These are phyloP conservation scores for Lerema accius DNA, from an alignment of 1,140 invertebrate species.

Conservation along the genomic window DNA sequence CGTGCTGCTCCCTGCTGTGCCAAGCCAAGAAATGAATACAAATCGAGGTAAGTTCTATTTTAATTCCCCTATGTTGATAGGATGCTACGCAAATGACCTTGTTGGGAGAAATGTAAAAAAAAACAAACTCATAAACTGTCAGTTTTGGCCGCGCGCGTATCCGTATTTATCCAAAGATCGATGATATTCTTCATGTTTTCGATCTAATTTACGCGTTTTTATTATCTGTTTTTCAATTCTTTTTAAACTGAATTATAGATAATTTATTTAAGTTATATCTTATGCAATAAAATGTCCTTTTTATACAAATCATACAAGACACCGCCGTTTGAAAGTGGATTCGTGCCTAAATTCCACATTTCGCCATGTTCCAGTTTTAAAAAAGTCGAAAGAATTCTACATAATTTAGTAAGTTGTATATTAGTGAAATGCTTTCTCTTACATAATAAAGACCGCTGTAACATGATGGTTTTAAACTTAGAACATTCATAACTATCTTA, in stretches of 20 bases:
- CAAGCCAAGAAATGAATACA: slow-evolving; percentile 60
- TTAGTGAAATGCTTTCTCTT: not conserved
- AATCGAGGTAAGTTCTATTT: slow-evolving; percentile 76
- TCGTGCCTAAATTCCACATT: slow-evolving; percentile 54
- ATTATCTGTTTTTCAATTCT: not conserved
- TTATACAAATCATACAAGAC: slow-evolving; percentile 70
- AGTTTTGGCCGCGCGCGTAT: slow-evolving; percentile 46
- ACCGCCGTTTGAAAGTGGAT: slow-evolving; percentile 62
- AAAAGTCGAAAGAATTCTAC: slow-evolving; percentile 49
- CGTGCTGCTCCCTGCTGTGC: slow-evolving; percentile 71
- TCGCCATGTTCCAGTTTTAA: slow-evolving; percentile 43
- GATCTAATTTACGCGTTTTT: not conserved
- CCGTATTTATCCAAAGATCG: slow-evolving; percentile 32
- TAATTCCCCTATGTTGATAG: slow-evolving; percentile 50
- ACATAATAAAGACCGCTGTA: not conserved
- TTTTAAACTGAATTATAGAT: not conserved
- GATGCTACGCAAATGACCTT: slow-evolving; percentile 53
- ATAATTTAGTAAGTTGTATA: slow-evolving; percentile 41
- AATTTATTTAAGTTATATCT: not conserved
- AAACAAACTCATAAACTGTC: slow-evolving; percentile 49
- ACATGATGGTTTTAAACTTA: too few relatives aligned
- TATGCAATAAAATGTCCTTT: slow-evolving; percentile 52
- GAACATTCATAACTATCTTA: too few relatives aligned
- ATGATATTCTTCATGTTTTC: slow-evolving; percentile 24
- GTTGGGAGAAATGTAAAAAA: slow-evolving; percentile 43